Percentiles rank a stretch among this genome's conserved stretches.
phyloP scores from a whole-genome alignment of 2,797 vertebrate genomes.

The Micromesistius poutassou region DNA sequence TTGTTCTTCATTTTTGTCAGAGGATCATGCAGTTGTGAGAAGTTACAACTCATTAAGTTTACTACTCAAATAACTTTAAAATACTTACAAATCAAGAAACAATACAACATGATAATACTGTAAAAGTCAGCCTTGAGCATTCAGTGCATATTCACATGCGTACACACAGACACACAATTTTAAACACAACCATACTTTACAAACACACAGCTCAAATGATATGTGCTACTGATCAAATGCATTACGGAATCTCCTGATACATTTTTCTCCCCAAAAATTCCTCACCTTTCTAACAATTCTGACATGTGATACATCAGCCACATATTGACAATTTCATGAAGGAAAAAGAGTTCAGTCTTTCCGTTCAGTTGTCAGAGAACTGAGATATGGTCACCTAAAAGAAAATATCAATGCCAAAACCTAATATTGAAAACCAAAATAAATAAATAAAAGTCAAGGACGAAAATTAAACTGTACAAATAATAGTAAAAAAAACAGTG shows the following conservation, averaged over 20 bases:
- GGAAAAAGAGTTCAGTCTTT: conserved; percentile 21
- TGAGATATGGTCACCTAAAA: conserved; percentile 41
- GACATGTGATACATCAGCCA: conserved; percentile 28
- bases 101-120: conserved; percentile 72
- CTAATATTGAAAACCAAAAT: conserved; percentile 56
- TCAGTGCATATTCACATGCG: conserved; percentile 55
- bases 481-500: conserved; percentile 24
- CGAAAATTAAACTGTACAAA: conserved; percentile 61
- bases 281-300: conserved; percentile 18
- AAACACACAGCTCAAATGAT: conserved; percentile 59
- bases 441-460: conserved; percentile 57
- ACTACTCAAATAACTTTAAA: conserved; percentile 58
- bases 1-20: conserved; percentile 12
- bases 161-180: conserved; percentile 43
- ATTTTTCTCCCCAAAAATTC: conserved; percentile 15
- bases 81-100: conserved; percentile 70
- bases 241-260: conserved; percentile 43
- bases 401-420: conserved; percentile 47
- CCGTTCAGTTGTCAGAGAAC: conserved; percentile 30
- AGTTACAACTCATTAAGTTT: conserved; percentile 55
- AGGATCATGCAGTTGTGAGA: conserved; percentile 65
- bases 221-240: conserved; percentile 68
- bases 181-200: conserved; percentile 49
- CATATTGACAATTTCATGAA: conserved; percentile 22
- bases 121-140: conserved; percentile 62